Evolutionary conservation across 1,140 invertebrate species (phyloP).

Genomic region (Drosophila kikkawai): DNA sequence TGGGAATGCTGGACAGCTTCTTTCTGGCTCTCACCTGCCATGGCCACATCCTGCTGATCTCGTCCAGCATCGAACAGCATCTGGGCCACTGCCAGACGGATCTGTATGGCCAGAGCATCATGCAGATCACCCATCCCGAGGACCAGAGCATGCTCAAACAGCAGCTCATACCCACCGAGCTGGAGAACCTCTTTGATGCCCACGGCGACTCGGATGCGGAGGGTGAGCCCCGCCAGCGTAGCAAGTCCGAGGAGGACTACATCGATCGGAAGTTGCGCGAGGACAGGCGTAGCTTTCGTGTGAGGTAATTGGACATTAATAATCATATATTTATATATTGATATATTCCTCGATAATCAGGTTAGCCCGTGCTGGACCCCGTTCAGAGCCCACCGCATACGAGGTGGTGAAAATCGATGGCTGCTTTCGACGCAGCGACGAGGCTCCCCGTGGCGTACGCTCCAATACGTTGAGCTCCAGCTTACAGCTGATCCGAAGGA

Average conservation of each 20-base stretch:
- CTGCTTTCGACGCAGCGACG: constrained; percentile 86
- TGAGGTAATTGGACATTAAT: constrained; percentile 79
- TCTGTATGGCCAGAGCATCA: constrained; percentile 93
- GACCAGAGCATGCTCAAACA: constrained; percentile 90
- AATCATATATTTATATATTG: not conserved
- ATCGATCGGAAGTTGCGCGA: constrained; percentile 78
- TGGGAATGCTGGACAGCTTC: constrained; percentile 88
- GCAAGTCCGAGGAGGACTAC: constrained; percentile 82
- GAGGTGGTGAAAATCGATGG: constrained; percentile 88
- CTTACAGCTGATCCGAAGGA: constrained; percentile 85
- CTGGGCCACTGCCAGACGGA: constrained; percentile 94
- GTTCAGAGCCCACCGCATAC: constrained; percentile 89
- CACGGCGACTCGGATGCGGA: constrained; percentile 71
- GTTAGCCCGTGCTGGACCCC: constrained; percentile 88
- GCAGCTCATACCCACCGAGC: constrained; percentile 88
- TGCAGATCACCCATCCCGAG: constrained; percentile 91
- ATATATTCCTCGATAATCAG: constrained; percentile 69
- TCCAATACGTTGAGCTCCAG: constrained; percentile 85
- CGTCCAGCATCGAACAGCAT: constrained; percentile 92
- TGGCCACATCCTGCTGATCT: constrained; percentile 95
- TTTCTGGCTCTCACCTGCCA: constrained; percentile 92
- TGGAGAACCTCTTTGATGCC: constrained; percentile 83
- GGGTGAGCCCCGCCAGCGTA: constrained; percentile 75
- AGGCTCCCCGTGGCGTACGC: constrained; percentile 82
- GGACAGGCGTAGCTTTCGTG: constrained; percentile 85